Conservation (phyloP, 2,888 invertebrate species). For the Lasioglossum vierecki region DNA sequence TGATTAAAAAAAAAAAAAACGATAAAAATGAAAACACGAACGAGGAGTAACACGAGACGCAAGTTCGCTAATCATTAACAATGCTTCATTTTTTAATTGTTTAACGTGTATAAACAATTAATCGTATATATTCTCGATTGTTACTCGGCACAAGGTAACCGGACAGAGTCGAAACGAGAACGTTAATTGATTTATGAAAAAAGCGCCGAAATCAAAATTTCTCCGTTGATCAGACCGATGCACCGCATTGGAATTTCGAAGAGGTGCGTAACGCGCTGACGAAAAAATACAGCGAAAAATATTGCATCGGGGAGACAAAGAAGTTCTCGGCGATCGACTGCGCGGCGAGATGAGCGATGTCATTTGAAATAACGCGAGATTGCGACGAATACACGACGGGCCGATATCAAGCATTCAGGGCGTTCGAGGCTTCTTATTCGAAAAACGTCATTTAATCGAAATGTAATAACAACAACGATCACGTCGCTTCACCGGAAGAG, state of each 20-base stretch:
- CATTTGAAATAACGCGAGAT: constrained; percentile 62
- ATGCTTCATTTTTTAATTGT: constrained; percentile 41
- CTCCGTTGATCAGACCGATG: constrained; percentile 45
- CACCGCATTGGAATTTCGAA: constrained; percentile 63
- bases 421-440: constrained; percentile 58
- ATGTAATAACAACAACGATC: constrained; percentile 38
- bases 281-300: constrained; percentile 52
- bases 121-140: constrained; percentile 25
- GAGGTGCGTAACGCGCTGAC: constrained; percentile 57
- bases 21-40: constrained; percentile 17
- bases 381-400: constrained; percentile 58
- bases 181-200: constrained; percentile 64
- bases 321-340: constrained; percentile 37
- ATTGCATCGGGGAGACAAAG: constrained; percentile 25
- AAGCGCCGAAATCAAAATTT: constrained; percentile 72
- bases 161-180: constrained; percentile 36
- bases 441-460: constrained; percentile 51
- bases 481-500: background rate
- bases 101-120: constrained; percentile 41
- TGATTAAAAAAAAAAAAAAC: constrained; percentile 20
- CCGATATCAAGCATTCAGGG: constrained; percentile 54
- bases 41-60: constrained; percentile 31
- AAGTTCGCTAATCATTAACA: constrained; percentile 26
- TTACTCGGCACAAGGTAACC: constrained; percentile 19
- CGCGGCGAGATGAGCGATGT: constrained; percentile 49